Percentiles rank a stretch among this genome's conserved stretches.
phyloP scores from a whole-genome alignment of 2,113 vertebrate species.

The Solenodon paradoxus region DNA sequence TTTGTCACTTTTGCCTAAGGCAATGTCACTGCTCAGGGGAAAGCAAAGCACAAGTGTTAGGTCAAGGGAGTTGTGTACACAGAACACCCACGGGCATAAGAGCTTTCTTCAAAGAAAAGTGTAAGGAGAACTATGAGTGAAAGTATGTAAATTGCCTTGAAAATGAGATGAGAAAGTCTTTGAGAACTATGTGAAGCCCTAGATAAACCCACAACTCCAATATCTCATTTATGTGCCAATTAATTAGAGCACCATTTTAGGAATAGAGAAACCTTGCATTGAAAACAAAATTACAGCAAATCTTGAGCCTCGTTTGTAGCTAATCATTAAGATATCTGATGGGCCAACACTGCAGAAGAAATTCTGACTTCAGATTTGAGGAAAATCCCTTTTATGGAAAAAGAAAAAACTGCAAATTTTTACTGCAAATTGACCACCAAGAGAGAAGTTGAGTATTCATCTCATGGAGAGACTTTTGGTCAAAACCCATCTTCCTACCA shows the following conservation, averaged over 20 bases:
- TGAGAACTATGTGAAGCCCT: slow-evolving; percentile 48
- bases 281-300: not conserved
- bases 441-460: not conserved
- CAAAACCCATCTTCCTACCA: not conserved
- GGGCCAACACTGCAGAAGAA: not conserved
- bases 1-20: slow-evolving; percentile 70
- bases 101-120: slow-evolving; percentile 56
- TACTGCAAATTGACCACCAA: not conserved
- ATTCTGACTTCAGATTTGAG: not conserved
- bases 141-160: slow-evolving; percentile 65
- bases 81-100: slow-evolving; percentile 36
- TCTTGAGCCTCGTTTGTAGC: not conserved
- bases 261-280: not conserved
- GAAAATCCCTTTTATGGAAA: not conserved
- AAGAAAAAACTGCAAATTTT: not conserved
- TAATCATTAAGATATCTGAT: not conserved
- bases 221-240: slow-evolving; percentile 58
- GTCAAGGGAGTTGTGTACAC: slow-evolving; percentile 52
- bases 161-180: slow-evolving; percentile 73
- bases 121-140: slow-evolving; percentile 23
- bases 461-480: not conserved
- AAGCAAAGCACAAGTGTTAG: slow-evolving; percentile 65
- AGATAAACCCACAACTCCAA: slow-evolving; percentile 42
- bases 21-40: slow-evolving; percentile 63
- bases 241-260: slow-evolving; percentile 46